Evolutionary conservation across 1,140 invertebrate genomes (phyloP).

Genomic region (Drosophila truncata): DNA sequence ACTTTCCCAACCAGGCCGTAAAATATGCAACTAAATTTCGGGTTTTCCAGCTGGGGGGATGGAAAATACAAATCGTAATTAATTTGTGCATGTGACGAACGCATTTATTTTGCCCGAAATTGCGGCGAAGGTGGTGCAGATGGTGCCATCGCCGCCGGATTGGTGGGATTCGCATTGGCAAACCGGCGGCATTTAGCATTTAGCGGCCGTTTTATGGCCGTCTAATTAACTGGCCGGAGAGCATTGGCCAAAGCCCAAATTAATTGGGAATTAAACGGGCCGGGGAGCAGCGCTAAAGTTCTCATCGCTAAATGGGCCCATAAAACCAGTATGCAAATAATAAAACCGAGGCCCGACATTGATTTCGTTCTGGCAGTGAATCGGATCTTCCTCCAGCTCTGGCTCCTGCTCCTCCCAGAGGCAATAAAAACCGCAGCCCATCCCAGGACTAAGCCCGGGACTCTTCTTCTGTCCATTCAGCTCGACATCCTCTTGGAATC

Average conservation of each 20-base stretch:
- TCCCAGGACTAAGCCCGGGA: conserved; percentile 7
- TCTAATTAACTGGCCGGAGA: conserved; percentile 55
- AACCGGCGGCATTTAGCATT: conserved; percentile 37
- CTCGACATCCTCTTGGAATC: conserved; percentile 24
- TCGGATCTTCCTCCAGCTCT: background rate
- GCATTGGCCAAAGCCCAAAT: conserved; percentile 70
- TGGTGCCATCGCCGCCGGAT: background rate
- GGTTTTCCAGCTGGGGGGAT: conserved; percentile 2
- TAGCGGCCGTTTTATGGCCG: conserved; percentile 49
- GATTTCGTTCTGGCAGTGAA: conserved; percentile 19
- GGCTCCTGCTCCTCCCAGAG: background rate
- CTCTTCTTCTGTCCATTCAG: conserved; percentile 27
- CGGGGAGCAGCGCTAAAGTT: conserved; percentile 19
- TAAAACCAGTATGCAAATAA: conserved; percentile 72
- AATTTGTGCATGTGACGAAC: conserved; percentile 46
- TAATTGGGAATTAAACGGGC: conserved; percentile 76
- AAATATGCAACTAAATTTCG: conserved; percentile 46
- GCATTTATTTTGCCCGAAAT: conserved; percentile 43
- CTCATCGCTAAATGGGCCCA: conserved; percentile 40
- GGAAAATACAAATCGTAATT: conserved; percentile 42
- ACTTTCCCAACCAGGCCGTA: conserved; percentile 32
- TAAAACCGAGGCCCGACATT: conserved; percentile 51
- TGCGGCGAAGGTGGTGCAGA: conserved; percentile 16
- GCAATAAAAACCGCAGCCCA: conserved; percentile 40
- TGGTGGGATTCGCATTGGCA: background rate